These are phyloP conservation scores for Gambelia wislizenii DNA, from an alignment of 2,797 vertebrate genomes.

Conservation along the genomic window DNA sequence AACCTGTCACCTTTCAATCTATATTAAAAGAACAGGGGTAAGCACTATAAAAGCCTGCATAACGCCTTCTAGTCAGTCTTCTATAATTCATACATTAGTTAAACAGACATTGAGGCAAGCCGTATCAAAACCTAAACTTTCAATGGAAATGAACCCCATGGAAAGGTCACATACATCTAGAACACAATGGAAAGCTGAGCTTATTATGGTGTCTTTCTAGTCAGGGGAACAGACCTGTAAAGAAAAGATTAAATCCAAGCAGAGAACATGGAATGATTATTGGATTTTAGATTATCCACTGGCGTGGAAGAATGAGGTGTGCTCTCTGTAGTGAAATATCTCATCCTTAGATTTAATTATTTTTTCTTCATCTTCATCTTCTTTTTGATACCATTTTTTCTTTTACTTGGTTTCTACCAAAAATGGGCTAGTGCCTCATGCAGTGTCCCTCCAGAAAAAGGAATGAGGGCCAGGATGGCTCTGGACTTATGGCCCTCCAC, in stretches of 20 bases:
- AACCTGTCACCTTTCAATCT: not conserved
- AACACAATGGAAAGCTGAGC: too few relatives aligned
- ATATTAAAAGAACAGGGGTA: not conserved
- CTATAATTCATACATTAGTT: not conserved
- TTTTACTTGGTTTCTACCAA: too few relatives aligned
- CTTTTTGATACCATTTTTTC: too few relatives aligned
- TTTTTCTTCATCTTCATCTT: too few relatives aligned
- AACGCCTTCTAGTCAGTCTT: not conserved
- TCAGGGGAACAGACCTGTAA: too few relatives aligned
- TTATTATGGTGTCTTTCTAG: too few relatives aligned
- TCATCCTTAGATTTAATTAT: too few relatives aligned
- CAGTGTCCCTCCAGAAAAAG: not conserved
- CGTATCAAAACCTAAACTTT: not conserved
- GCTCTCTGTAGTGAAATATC: too few relatives aligned
- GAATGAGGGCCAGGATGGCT: not conserved
- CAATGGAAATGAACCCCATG: not conserved
- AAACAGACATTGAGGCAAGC: not conserved
- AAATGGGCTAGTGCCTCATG: not conserved
- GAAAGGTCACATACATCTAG: not conserved
- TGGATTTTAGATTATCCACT: too few relatives aligned
- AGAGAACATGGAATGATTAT: too few relatives aligned
- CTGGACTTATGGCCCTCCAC: not conserved
- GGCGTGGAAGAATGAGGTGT: too few relatives aligned
- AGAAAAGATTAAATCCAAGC: too few relatives aligned
- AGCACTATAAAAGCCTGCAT: not conserved